Base-by-base conservation (phyloP, 2,797 vertebrate genomes). In the Acrossocheilus fasciatus region DNA sequence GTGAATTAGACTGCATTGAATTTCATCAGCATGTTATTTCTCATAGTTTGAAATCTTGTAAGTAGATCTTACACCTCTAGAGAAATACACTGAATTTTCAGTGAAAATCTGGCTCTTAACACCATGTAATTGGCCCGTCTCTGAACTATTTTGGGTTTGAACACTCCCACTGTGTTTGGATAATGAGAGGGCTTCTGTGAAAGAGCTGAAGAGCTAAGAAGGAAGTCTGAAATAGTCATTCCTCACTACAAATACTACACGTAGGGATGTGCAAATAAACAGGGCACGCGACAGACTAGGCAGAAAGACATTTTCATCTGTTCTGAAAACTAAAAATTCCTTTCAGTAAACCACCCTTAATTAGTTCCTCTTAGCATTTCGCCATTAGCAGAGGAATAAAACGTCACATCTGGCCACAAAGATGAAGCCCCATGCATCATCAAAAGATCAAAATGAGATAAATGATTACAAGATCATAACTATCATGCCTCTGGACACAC, bases 91-190 rank as follows among this genome's bases (percentile, higher is more conserved):
- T 52, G 26, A 34, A 34, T 26, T 59, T 54, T 78, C 34, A 30
- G 41, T 41, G 41, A 36, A 36, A 68, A 69, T 54, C 6, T 59
- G 26, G 5, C 79, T 81, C 45, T 69, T 39, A 47, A 81, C 64
- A 81, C 34, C 45, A 52, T 39, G 45, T 69, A 39, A 69, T 69
- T 36, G 43, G 18, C 43, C 4, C 20, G 6, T 43, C 57, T 79
- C 41, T 43, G 14, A 68, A 69, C 79, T 69, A 69, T 81, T 81
- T 81, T 52, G 18, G 47, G 45, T 68, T 81, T 69, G 30, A 81
- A 39, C 79, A 52, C 64, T 39, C 64, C 30, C 64, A 50, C 43
- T 17, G 11, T 2, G 34, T 81, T 69, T 36, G 64, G 12, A 36
- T 81, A 81, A 69, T 81, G 45, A 81, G 64, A 69, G 64, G 45